Evolutionary conservation across 2,797 vertebrate genomes (phyloP).

Genomic region (Emydoidea blandingii): DNA sequence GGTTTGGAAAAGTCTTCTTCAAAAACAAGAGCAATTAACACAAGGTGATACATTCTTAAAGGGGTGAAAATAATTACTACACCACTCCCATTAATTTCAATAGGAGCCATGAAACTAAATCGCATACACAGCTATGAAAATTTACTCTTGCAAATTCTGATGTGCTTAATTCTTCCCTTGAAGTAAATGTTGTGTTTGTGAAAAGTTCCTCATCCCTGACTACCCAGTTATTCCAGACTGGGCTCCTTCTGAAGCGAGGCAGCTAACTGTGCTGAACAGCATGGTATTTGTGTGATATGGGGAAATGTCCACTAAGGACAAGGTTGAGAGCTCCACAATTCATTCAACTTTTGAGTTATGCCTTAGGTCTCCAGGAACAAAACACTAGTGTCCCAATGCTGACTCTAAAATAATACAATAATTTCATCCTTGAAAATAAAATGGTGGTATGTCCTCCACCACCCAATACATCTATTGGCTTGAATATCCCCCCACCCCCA

Average conservation of each 20-base stretch:
- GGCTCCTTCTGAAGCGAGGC: neutral
- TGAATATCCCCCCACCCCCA: neutral
- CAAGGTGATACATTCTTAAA: neutral
- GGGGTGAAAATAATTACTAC: constrained; percentile 27
- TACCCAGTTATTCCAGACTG: neutral
- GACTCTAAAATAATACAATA: neutral
- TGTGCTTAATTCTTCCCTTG: neutral
- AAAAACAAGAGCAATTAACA: constrained; percentile 49
- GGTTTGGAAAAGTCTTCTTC: constrained; percentile 9
- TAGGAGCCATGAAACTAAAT: neutral
- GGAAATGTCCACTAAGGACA: neutral
- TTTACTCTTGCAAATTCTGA: neutral
- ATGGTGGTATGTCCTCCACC: neutral
- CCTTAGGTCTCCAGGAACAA: neutral
- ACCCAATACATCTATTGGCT: rapidly evolving
- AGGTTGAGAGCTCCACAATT: neutral
- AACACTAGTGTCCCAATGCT: neutral
- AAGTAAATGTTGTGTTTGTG: neutral
- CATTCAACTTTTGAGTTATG: neutral
- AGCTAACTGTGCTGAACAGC: neutral
- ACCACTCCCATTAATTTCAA: constrained; percentile 8
- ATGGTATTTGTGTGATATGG: neutral
- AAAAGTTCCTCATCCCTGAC: neutral
- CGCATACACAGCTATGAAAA: neutral
- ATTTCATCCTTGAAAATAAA: neutral